Conservation (phyloP, 2,113 vertebrate genomes). For the Megalops atlanticus region DNA sequence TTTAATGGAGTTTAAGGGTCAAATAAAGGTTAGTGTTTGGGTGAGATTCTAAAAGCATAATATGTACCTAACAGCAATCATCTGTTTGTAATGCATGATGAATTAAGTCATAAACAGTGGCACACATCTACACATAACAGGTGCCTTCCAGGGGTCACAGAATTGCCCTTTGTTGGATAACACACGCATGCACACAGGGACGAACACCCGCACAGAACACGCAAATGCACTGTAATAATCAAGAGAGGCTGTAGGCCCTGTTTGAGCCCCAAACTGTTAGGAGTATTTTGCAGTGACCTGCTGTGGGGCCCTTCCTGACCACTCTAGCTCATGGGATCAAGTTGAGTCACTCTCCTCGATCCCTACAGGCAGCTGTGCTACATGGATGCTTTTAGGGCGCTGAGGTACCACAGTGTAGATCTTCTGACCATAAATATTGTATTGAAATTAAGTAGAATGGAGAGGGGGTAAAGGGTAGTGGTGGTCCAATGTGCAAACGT, state of each 20-base stretch:
- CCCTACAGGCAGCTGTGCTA: slow-evolving; percentile 36
- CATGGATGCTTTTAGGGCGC: slow-evolving; percentile 58
- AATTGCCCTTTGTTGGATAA: background rate
- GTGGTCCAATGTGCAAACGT: slow-evolving; percentile 52
- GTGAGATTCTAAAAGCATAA: too few species aligned
- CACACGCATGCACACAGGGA: background rate
- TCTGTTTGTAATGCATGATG: background rate
- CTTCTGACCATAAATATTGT: slow-evolving; percentile 65
- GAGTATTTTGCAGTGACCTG: background rate
- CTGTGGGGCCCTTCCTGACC: background rate
- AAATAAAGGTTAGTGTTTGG: background rate
- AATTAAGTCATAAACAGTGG: background rate
- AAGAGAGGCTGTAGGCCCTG: background rate
- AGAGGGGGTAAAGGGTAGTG: slow-evolving; percentile 42
- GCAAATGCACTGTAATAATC: background rate
- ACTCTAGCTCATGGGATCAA: background rate
- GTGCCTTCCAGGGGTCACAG: background rate
- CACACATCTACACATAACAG: background rate
- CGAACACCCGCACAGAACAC: background rate
- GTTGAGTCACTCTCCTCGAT: slow-evolving; percentile 13
- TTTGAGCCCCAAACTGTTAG: background rate
- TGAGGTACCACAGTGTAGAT: slow-evolving; percentile 34
- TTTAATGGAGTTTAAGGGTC: background rate
- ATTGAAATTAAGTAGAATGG: slow-evolving; percentile 57
- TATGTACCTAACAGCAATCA: background rate